Conservation (phyloP, 2,113 vertebrate genomes). For the Malurus cyaneus region DNA sequence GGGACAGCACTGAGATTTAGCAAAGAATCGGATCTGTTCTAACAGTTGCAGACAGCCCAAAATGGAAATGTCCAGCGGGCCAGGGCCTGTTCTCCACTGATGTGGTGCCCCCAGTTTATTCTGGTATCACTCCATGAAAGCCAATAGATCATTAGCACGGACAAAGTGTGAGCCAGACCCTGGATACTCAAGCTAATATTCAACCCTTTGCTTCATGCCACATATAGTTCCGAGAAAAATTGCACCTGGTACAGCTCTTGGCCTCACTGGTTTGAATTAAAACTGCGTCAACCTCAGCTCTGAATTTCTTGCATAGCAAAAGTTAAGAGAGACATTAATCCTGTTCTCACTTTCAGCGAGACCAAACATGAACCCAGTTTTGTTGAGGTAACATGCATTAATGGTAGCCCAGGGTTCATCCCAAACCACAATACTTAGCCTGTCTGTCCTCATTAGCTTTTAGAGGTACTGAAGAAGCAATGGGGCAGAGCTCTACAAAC, state of each 20-base stretch:
- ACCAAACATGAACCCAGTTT: neutral
- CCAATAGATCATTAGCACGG: neutral
- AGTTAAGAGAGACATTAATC: neutral
- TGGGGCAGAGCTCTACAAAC: neutral
- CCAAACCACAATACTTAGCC: neutral
- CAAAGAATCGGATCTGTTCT: neutral
- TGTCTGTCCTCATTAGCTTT: neutral
- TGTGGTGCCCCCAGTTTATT: neutral
- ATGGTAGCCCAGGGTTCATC: neutral
- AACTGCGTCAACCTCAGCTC: neutral
- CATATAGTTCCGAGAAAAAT: neutral
- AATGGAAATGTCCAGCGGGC: neutral
- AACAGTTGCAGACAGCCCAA: neutral
- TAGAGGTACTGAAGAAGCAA: neutral
- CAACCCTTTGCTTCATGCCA: neutral
- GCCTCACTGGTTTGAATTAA: neutral
- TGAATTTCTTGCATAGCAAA: neutral
- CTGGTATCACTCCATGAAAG: neutral
- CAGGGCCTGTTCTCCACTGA: neutral
- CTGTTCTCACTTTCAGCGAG: neutral
- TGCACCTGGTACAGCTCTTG: neutral
- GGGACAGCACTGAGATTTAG: neutral
- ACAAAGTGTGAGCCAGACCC: neutral
- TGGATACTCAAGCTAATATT: neutral
- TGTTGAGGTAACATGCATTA: neutral